Base-by-base conservation (phyloP, 2,113 vertebrate species). In the Melanotaenia duboulayi region DNA sequence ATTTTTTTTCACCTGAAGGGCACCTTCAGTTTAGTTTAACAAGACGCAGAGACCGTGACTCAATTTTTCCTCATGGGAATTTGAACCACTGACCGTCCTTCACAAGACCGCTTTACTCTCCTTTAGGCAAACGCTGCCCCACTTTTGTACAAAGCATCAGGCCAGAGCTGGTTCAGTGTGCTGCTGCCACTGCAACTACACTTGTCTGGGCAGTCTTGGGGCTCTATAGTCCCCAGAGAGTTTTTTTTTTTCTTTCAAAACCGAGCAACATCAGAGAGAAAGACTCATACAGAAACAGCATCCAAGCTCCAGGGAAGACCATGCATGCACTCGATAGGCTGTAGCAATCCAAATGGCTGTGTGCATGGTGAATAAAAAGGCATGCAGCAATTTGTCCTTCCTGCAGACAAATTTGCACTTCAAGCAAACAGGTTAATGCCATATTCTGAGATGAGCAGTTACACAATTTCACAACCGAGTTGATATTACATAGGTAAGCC, bases 101-200 rank as follows among this genome's bases (percentile, higher is more conserved):
- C 57, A 60, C 55, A 71, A 72, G 67, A 73, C 69, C 54, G 59
- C 85, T 80, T 67, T 67, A 24, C 80, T 81, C 44, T 59, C 84
- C 87, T 84, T 60, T 35, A 79, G 84, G 84, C 84, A 49, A 78
- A 76, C 77, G 42, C 69, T 71, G 80, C 40, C 84, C 84, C 71
- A 83, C 69, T 80, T 88, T 77, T 82, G 58, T 65, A 50, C 54
- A 55, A 48, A 62, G 44, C 70, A 52, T 71, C 20, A 52, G 63
- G 65, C 61, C 59, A 54, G 54, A 54, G 67, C 42, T 54, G 25
- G 17, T 62, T 59, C 62, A 65, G 14, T 50, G 52, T 71, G 46
- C 48, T 23, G 42, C 56, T 14, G 17, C 60, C 50, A 44, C 67
- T 60, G 57, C 49, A 70, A 12, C 64, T 46, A 16, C 42, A 62